A percentile compares a stretch with the other conserved stretches of the same genome.
Conservation (phyloP, 2,113 vertebrate genomes). For the Hyperopisus bebe region DNA sequence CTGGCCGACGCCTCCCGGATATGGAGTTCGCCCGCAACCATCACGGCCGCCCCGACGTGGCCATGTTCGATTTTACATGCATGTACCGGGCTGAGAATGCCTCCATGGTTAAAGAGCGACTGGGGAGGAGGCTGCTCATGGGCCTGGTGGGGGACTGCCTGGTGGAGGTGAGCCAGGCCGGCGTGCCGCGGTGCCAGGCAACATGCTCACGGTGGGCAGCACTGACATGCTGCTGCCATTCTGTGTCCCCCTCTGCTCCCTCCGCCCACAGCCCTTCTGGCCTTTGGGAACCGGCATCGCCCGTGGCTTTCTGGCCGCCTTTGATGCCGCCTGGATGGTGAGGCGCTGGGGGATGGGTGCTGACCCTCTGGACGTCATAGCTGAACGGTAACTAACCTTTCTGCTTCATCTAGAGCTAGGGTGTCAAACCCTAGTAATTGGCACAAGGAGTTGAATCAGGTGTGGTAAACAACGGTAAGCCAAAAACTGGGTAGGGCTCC, state of each 20-base stretch:
- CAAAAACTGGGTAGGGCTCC: no score
- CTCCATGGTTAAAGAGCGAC: constrained; percentile 68
- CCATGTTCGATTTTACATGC: constrained; percentile 83
- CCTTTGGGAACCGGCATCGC: constrained; percentile 87
- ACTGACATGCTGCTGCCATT: background rate
- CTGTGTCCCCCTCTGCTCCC: background rate
- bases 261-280: constrained; percentile 81
- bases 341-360: constrained; percentile 74
- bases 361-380: constrained; percentile 69
- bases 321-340: constrained; percentile 89
- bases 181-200: background rate
- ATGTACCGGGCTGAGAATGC: constrained; percentile 78
- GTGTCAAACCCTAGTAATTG: no score
- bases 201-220: background rate
- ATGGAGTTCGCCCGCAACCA: constrained; percentile 68
- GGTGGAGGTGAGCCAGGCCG: constrained; percentile 74
- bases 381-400: constrained; percentile 70
- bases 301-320: constrained; percentile 80
- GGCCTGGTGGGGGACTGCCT: constrained; percentile 86
- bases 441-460: no score
- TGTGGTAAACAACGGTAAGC: no score
- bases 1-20: constrained; percentile 58
- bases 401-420: background rate
- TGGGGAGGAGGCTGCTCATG: constrained; percentile 58
- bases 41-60: constrained; percentile 57